Evolutionary conservation across 2,113 vertebrate genomes (phyloP).

Genomic region (Oncorhynchus tshawytscha): DNA sequence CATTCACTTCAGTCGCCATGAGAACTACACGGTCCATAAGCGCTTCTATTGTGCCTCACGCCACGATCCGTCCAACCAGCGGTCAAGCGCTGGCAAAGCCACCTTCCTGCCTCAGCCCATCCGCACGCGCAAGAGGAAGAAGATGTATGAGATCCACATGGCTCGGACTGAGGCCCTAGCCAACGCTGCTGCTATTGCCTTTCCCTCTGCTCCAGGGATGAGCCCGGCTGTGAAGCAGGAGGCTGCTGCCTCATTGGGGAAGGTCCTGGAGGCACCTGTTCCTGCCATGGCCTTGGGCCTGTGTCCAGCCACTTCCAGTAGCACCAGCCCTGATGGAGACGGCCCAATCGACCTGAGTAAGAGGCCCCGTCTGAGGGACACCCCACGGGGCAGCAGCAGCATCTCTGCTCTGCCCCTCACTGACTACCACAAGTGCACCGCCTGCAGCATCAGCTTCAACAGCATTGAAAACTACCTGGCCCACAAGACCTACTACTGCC

Average conservation of each 20-base stretch:
- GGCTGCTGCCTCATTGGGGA: neutral
- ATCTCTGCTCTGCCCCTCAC: slow-evolving; percentile 76
- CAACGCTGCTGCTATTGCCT: slow-evolving; percentile 19
- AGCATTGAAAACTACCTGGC: slow-evolving; percentile 93
- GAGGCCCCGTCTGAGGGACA: slow-evolving; percentile 78
- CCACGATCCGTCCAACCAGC: slow-evolving; percentile 88
- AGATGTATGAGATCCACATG: slow-evolving; percentile 89
- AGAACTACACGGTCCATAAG: slow-evolving; percentile 94
- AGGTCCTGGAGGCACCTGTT: slow-evolving; percentile 12
- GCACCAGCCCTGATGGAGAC: slow-evolving; percentile 77
- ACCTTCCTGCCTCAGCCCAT: slow-evolving; percentile 73
- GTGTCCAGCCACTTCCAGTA: slow-evolving; percentile 20
- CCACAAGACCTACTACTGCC: slow-evolving; percentile 94
- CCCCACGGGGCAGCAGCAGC: slow-evolving; percentile 32
- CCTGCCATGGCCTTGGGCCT: slow-evolving; percentile 49
- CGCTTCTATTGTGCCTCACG: slow-evolving; percentile 94
- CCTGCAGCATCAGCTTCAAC: slow-evolving; percentile 96
- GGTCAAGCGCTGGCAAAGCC: slow-evolving; percentile 59
- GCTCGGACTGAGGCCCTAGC: slow-evolving; percentile 70
- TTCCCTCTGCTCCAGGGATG: slow-evolving; percentile 6
- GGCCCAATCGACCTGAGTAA: slow-evolving; percentile 94
- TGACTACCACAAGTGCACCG: slow-evolving; percentile 95
- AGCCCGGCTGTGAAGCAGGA: slow-evolving; percentile 32
- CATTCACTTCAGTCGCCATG: slow-evolving; percentile 94
- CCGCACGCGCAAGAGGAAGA: slow-evolving; percentile 82